Base-by-base conservation (phyloP, 2,113 vertebrate species). In the Leucopternis melanops region DNA sequence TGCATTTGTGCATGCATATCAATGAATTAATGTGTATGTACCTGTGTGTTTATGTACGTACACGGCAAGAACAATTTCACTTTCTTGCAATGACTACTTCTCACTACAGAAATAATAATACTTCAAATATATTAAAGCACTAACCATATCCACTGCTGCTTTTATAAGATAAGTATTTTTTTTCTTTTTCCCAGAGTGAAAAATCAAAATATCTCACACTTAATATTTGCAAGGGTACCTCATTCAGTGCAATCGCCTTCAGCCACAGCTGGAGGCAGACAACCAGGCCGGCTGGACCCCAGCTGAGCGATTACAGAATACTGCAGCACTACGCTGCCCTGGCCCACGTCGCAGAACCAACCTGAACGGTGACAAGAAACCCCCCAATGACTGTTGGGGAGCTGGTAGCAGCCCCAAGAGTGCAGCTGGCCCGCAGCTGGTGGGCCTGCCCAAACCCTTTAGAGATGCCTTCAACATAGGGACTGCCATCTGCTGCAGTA, bases 371-470 rank as follows among this genome's bases (percentile, higher is more conserved):
- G 73, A 84, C 34, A 61, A 66, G 81, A 70, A 90, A n/a, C 2
- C 1, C 6, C 2, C 1, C 58, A 11, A 1, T 12, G 55, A 29
- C 29, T 6, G 2, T 8, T 0, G 6, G 40, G 52, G 45, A 57
- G 25, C 23, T 5, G 2, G 31, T 7, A 23, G 44, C 67, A 87
- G 81, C 21, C 45, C 70, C 11, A 6, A 9, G 55, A 65, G 52
- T 23, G 5, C 58, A 92, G 63, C 34, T 70, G 59, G 63, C 58
- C 52, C 1, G 0, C 62, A 67, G 17, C 38, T 45, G 58, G 26
- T 13, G 4, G 31, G 8, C 8, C 62, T 80, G 81, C 47, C 16
- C 8, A 62, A 84, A 61, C 10, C 59, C 40, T 40, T 27, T 4
- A 11, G 77, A 89, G 63, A 14, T 73, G 54, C 17, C 58, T 25